Evolutionary conservation across 2,888 invertebrate species (phyloP), one percentile per base, ranked within the genome.

Genomic region (Polydesmus complanatus): DNA sequence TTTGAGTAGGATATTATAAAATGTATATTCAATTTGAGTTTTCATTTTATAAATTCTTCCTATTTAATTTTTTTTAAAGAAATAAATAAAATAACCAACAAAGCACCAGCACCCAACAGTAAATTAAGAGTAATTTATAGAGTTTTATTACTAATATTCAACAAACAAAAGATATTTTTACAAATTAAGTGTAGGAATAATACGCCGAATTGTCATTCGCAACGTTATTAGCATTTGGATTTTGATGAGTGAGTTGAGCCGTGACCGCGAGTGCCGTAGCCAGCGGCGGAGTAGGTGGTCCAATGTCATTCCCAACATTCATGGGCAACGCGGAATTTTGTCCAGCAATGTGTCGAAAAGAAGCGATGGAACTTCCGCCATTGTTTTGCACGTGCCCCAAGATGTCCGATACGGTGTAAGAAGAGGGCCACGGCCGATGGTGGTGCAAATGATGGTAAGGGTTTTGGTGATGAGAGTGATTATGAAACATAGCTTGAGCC

Each of bases 371-470:
- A 8, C 8, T 5, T 37, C 37, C 37, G 5, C 37, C 37, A n/a
- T n/a, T n/a, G n/a, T n/a, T n/a, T 25, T 54, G 54, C 47, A 64
- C 60, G 37, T 63, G 66, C 22, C 69, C 71, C 27, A 74, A 68
- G 51, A 75, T 70, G 65, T 73, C 73, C 19, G 71, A 69, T 18
- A 74, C 72, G 2, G 73, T 68, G 67, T 73, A 73, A 14, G 72
- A 69, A 21, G 71, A 71, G 23, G 73, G 73, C 74, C 74, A 74
- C 27, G 68, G 61, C 26, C 66, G 52, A 56, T 54, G 56, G 2
- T 37, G 21, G 66, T 65, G 11, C 63, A 63, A 2, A 63, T 61
- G 50, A 62, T 50, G 61, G 58, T 27, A 58, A 47, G 19, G 59
- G 58, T 48, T 60, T 60, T 37, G 72, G 54, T 64, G 66, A 66